Evolutionary conservation across 2,113 vertebrate species (phyloP).

Genomic region (Alligator mississippiensis): DNA sequence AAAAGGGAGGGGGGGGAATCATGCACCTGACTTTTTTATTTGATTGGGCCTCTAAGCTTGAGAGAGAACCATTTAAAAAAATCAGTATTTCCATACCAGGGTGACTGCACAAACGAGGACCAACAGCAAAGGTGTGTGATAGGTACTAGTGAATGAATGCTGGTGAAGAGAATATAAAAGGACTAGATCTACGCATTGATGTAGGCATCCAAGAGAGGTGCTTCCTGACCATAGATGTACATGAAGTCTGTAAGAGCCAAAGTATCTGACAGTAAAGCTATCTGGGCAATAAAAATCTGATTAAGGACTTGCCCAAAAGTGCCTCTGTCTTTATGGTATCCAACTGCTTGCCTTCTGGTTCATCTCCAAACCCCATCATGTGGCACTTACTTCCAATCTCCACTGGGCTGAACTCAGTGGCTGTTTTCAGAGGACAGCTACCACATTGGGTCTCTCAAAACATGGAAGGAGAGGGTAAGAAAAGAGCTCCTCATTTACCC

Average conservation of each 20-base stretch:
- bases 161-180: neutral
- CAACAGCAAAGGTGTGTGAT: neutral
- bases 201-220: neutral
- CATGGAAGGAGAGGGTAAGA: neutral
- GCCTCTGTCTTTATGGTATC: neutral
- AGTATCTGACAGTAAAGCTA: neutral
- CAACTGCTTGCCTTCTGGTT: neutral
- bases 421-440: neutral
- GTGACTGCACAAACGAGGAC: neutral
- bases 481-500: too few relatives aligned
- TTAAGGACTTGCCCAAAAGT: neutral
- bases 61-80: too few relatives aligned
- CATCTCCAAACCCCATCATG: neutral
- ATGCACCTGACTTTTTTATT: neutral
- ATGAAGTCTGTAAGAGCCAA: neutral
- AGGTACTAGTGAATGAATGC: fast-evolving
- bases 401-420: neutral
- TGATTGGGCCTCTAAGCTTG: too few relatives aligned
- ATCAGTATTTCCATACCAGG: neutral
- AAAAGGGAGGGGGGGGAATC: neutral
- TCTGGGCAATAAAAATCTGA: too few relatives aligned
- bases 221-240: neutral
- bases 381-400: neutral
- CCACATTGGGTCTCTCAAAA: neutral
- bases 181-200: neutral